A percentile compares a stretch with the other conserved stretches of the same genome.
Conservation (phyloP, 2,797 vertebrate species). For the Leptatherina wallacei region DNA sequence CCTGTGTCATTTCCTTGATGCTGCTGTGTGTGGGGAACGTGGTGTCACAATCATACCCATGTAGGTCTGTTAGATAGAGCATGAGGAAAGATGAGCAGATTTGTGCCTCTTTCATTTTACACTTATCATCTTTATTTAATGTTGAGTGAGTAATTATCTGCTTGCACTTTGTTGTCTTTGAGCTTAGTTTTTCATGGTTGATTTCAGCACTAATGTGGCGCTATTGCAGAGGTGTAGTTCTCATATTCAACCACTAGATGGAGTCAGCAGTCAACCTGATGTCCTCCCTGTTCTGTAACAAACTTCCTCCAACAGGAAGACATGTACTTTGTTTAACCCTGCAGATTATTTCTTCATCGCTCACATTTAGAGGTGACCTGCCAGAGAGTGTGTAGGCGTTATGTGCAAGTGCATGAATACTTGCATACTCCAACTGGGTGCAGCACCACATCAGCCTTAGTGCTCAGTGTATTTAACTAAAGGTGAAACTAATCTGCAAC, state of each 20-base stretch:
- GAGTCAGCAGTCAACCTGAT: conserved; percentile 42
- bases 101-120: conserved; percentile 49
- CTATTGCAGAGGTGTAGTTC: conserved; percentile 21
- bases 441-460: conserved; percentile 61
- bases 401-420: conserved; percentile 22
- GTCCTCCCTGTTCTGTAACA: conserved; percentile 28
- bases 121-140: conserved; percentile 15
- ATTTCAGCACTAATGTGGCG: background rate
- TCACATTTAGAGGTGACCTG: conserved; percentile 31
- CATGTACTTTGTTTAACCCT: conserved; percentile 17
- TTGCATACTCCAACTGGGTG: conserved; percentile 24
- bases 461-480: conserved; percentile 32
- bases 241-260: conserved; percentile 70
- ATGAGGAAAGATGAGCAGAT: conserved; percentile 30
- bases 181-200: conserved; percentile 10
- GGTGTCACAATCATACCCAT: conserved; percentile 22
- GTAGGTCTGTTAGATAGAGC: conserved; percentile 15
- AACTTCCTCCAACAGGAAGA: conserved; percentile 40
- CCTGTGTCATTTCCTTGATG: conserved; percentile 34
- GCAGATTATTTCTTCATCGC: conserved; percentile 10
- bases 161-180: conserved; percentile 30
- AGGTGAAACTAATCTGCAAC: conserved; percentile 21
- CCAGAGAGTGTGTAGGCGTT: conserved; percentile 25
- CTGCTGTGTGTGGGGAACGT: conserved; percentile 24
- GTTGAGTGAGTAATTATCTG: conserved; percentile 18